Conservation (phyloP, 1,140 invertebrate species). For the Pseudoatta argentina region DNA sequence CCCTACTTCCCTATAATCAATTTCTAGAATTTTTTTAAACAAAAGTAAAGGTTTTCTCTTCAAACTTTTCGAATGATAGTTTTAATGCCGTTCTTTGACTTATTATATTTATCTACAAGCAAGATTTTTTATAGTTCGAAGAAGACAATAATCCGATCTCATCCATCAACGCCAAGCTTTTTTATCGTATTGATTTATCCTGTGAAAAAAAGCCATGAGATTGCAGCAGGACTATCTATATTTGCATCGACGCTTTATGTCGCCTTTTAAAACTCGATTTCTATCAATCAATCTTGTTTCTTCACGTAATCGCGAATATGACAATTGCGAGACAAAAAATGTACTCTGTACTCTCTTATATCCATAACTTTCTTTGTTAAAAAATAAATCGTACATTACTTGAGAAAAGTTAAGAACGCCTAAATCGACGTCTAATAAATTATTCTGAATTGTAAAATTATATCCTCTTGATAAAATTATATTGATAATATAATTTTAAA, state of each 20-base stretch:
- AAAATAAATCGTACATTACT: neutral
- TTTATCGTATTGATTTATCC: slow-evolving; percentile 22
- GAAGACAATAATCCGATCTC: slow-evolving; percentile 55
- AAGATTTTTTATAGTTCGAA: slow-evolving; percentile 10
- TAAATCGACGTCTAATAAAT: neutral
- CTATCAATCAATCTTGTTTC: neutral
- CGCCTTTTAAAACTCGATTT: neutral
- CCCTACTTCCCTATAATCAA: neutral
- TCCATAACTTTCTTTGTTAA: neutral
- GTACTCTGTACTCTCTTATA: neutral
- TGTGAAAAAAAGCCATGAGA: slow-evolving; percentile 30
- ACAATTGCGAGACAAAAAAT: neutral
- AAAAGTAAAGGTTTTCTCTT: neutral
- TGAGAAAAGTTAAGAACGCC: neutral
- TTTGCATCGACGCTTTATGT: slow-evolving; percentile 45
- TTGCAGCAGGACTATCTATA: slow-evolving; percentile 42
- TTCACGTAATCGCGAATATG: neutral
- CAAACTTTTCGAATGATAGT: neutral
- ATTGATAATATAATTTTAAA: neutral
- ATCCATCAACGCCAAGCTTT: slow-evolving; percentile 67
- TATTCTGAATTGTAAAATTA: neutral
- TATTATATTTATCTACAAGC: neutral
- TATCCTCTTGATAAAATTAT: neutral
- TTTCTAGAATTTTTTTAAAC: neutral
- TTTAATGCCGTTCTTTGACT: neutral